phyloP scores from a whole-genome alignment of 1,140 invertebrate species.

The Drosophila saltans region DNA sequence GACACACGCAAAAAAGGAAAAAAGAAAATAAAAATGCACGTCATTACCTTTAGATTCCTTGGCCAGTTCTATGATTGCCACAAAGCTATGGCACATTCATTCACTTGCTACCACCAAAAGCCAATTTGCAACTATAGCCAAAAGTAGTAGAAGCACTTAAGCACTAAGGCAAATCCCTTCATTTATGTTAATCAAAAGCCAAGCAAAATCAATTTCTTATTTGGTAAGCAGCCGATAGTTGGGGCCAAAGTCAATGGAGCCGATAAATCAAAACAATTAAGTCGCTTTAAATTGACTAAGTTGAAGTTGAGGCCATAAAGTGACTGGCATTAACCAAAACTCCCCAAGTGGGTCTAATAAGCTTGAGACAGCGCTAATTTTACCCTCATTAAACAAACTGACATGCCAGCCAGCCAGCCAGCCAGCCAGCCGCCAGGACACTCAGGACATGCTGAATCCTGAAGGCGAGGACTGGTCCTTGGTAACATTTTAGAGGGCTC shows the following conservation, averaged over 20 bases:
- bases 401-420: conserved; percentile 56
- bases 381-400: conserved; percentile 82
- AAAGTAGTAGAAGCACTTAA: conserved; percentile 13
- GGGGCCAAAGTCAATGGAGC: conserved; percentile 17
- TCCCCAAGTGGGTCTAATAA: conserved; percentile 79
- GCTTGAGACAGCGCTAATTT: conserved; percentile 81
- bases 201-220: conserved; percentile 49
- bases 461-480: conserved; percentile 35
- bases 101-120: conserved; percentile 9
- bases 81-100: conserved; percentile 27
- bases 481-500: conserved; percentile 72
- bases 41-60: conserved; percentile 76
- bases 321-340: conserved; percentile 75
- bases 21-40: conserved; percentile 61
- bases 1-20: conserved; percentile 60
- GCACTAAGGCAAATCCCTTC: conserved; percentile 37
- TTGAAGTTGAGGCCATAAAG: conserved; percentile 61
- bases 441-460: conserved; percentile 4
- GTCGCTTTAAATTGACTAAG: conserved; percentile 72
- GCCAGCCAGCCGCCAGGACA: conserved; percentile 5
- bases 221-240: conserved; percentile 36
- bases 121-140: neutral
- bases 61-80: conserved; percentile 28
- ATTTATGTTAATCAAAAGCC: conserved; percentile 59
- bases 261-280: conserved; percentile 80